Evolutionary conservation across 2,888 invertebrate species (phyloP).

Genomic region (Drosophila percnosoma): DNA sequence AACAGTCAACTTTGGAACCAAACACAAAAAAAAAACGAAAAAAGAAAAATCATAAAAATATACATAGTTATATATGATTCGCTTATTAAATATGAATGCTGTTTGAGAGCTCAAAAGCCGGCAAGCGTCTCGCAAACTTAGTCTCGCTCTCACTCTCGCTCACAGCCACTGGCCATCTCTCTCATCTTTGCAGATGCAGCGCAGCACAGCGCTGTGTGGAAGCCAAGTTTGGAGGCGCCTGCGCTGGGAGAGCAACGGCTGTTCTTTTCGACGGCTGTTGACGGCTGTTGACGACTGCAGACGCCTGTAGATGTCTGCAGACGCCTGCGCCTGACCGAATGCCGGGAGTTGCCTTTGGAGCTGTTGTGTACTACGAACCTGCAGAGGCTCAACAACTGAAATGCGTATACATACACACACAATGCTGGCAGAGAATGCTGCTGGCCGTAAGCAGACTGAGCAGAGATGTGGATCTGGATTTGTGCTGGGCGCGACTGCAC

Average conservation of each 20-base stretch:
- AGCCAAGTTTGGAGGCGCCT: conserved; percentile 30
- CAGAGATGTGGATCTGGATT: conserved; percentile 14
- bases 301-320: background rate
- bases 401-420: conserved; percentile 55
- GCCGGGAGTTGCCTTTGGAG: conserved; percentile 49
- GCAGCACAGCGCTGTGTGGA: conserved; percentile 40
- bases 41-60: conserved; percentile 1
- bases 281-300: background rate
- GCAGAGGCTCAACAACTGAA: conserved; percentile 69
- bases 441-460: background rate
- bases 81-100: conserved; percentile 60
- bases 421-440: background rate
- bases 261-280: background rate
- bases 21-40: conserved; percentile 4
- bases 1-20: conserved; percentile 46
- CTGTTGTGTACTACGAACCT: conserved; percentile 33
- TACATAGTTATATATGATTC: conserved; percentile 11
- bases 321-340: conserved; percentile 52
- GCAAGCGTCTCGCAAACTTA: conserved; percentile 28
- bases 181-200: conserved; percentile 62
- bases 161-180: conserved; percentile 1
- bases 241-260: conserved; percentile 21
- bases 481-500: conserved; percentile 55
- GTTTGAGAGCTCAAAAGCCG: conserved; percentile 64
- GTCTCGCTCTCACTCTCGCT: conserved; percentile 3